Evolutionary conservation across 2,888 invertebrate species (phyloP), one percentile per base, ranked within the genome.

Genomic region (Melieria picta): DNA sequence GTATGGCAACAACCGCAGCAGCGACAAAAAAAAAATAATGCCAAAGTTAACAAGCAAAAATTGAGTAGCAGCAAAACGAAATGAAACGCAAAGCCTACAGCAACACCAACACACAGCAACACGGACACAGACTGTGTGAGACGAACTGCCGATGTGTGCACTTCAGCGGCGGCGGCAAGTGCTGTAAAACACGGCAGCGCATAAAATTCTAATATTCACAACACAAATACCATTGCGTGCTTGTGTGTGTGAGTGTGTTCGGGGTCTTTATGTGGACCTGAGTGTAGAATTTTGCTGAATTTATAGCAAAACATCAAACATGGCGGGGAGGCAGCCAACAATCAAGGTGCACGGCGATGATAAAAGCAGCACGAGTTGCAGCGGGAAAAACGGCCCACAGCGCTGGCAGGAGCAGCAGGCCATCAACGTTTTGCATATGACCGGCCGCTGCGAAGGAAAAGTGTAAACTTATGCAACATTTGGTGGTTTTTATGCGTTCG

Each of bases 171-270:
- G 9, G 42, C 47, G 30, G 57, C n/a, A 45, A 52, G 16, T 13
- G 16, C 16, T 42, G 16, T 13, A 75, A 79, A 78, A 72, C 69
- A 65, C 81, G 81, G 78, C 77, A 79, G 78, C 79, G 82, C 82
- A 81, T 81, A 81, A 81, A 79, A 80, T 79, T 77, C 63, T 10
- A 48, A 63, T 52, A 66, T 66, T 69, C 69, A 42, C 60, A 47
- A 66, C 43, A 52, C 30, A n/a, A 60, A 50, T 42, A 65, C 30
- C 2, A 30, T 3, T 30, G 30, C 30, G 30, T 30, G 30, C 30
- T 30, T n/a, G 48, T 16, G 30, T 57, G 1, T 50, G 43, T 3
- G 45, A 55, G 10, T 65, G 6, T 45, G 65, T 47, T 42, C 30
- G 68, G 45, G 13, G n/a, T 9, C 52, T 45, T 55, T 11, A 16